Evolutionary conservation across 1,140 invertebrate genomes (phyloP).

Genomic region (Episyrphus balteatus): DNA sequence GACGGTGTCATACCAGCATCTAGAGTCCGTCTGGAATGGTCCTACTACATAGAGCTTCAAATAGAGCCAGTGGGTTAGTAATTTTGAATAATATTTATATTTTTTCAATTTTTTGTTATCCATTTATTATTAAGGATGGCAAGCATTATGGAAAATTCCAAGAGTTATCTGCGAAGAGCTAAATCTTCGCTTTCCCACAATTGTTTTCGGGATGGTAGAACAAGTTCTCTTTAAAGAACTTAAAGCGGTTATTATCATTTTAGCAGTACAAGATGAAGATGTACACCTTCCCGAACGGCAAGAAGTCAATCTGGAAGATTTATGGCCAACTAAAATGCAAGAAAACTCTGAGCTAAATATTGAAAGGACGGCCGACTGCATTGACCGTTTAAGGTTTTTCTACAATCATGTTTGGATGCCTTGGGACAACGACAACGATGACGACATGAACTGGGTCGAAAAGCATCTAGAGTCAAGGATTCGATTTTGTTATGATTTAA

Average conservation of each 20-base stretch:
- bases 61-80: slow-evolving; percentile 40
- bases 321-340: slow-evolving; percentile 47
- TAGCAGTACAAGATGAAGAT: slow-evolving; percentile 46
- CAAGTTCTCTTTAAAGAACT: slow-evolving; percentile 40
- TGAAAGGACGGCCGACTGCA: slow-evolving; percentile 36
- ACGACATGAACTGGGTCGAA: slow-evolving; percentile 42
- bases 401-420: slow-evolving; percentile 50
- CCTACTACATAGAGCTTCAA: slow-evolving; percentile 43
- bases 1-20: slow-evolving; percentile 39
- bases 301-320: slow-evolving; percentile 42
- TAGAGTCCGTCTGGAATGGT: slow-evolving; percentile 44
- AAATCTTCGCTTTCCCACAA: slow-evolving; percentile 45
- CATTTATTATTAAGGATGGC: slow-evolving; percentile 40
- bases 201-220: slow-evolving; percentile 45
- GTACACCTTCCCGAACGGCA: slow-evolving; percentile 46
- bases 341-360: slow-evolving; percentile 39
- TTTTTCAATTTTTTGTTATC: neutral
- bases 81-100: neutral
- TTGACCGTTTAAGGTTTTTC: slow-evolving; percentile 50
- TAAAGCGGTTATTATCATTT: slow-evolving; percentile 39
- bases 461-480: slow-evolving; percentile 45
- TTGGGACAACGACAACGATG: slow-evolving; percentile 50
- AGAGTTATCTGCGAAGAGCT: slow-evolving; percentile 44
- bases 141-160: slow-evolving; percentile 52
- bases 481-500: slow-evolving; percentile 48